These are phyloP conservation scores for Zapornia atra DNA, from an alignment of 2,113 vertebrate species.

Conservation along the genomic window DNA sequence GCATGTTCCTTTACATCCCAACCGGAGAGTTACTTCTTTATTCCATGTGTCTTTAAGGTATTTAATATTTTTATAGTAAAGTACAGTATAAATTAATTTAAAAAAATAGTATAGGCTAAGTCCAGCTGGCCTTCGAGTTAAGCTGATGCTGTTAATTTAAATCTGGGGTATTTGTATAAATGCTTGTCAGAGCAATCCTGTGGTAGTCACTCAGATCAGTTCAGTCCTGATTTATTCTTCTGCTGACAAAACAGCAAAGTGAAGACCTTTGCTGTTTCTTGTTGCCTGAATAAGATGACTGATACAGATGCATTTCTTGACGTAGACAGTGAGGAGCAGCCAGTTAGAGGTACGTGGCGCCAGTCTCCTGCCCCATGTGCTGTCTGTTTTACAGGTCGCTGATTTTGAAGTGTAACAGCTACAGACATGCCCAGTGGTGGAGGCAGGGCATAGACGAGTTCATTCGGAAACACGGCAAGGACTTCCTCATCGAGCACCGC, in stretches of 20 bases:
- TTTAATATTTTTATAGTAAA: not conserved
- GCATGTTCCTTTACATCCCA: not conserved
- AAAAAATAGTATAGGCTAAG: not conserved
- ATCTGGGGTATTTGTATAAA: not conserved
- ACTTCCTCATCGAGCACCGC: constrained; percentile 89
- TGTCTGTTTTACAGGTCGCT: constrained; percentile 77
- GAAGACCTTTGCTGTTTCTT: not conserved
- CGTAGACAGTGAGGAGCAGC: not conserved
- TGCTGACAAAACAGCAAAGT: not conserved
- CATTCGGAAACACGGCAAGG: constrained; percentile 82
- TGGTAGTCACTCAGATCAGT: not conserved
- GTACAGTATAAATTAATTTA: not conserved
- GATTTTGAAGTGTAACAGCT: constrained; percentile 94
- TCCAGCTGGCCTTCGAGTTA: not conserved
- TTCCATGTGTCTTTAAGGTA: too few species aligned
- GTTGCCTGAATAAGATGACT: not conserved
- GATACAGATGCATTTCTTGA: not conserved
- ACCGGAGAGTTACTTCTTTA: not conserved
- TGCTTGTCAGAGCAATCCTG: not conserved
- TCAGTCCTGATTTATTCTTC: not conserved
- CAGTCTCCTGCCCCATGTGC: not conserved
- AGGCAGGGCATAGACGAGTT: constrained; percentile 92
- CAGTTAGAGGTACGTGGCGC: not conserved
- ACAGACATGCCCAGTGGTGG: constrained; percentile 96
- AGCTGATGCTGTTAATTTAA: not conserved